These are phyloP conservation scores for Lagopus leucura DNA, from an alignment of 2,113 vertebrate species.

Conservation along the genomic window DNA sequence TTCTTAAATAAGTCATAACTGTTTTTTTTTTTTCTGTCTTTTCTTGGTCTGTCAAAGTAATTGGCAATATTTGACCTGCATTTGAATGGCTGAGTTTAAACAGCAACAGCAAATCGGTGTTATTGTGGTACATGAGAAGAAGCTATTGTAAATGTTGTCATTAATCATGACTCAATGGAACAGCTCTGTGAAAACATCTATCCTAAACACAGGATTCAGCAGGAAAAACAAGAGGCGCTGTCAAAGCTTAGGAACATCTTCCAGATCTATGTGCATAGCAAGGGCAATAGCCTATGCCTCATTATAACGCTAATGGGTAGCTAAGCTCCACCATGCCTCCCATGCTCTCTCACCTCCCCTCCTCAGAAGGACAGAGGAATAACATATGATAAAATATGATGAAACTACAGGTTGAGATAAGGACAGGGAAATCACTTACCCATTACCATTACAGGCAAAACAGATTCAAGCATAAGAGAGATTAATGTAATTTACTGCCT, in stretches of 20 bases:
- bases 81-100: accelerated
- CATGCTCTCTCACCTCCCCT: not conserved
- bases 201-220: not conserved
- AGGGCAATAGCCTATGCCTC: not conserved
- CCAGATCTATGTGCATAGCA: not conserved
- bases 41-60: not conserved
- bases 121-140: not conserved
- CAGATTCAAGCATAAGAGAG: not conserved
- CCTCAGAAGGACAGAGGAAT: not conserved
- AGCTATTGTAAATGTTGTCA: not conserved
- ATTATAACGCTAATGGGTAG: not conserved
- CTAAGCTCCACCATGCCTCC: not conserved
- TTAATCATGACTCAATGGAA: not conserved
- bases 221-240: not conserved
- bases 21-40: not conserved
- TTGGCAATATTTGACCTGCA: not conserved
- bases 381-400: not conserved
- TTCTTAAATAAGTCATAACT: not conserved
- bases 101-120: not conserved
- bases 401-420: not conserved
- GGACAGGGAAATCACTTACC: not conserved
- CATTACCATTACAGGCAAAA: not conserved
- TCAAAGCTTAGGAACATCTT: not conserved
- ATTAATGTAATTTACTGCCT: not conserved
- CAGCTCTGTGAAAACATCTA: not conserved